phyloP scores from a whole-genome alignment of 2,888 invertebrate genomes.

The Drosophila antonietae region DNA sequence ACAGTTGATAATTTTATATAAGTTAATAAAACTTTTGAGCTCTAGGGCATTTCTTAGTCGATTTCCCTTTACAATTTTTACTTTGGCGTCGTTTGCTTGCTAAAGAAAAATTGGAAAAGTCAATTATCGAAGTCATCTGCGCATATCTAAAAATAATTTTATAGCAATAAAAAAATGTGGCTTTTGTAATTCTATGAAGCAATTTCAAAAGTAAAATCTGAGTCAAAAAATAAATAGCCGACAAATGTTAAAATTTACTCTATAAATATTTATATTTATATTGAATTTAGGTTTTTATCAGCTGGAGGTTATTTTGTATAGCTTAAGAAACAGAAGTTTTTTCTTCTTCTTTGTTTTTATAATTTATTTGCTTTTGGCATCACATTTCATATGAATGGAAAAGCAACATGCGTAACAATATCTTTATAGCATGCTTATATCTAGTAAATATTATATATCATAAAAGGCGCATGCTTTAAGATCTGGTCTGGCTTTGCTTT shows the following conservation, averaged over 20 bases:
- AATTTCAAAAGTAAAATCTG: constrained; percentile 13
- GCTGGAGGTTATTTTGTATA: constrained; percentile 27
- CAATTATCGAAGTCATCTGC: constrained; percentile 9
- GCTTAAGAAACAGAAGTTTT: constrained; percentile 14
- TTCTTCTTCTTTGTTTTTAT: neutral
- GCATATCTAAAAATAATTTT: constrained; percentile 10
- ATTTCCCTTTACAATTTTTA: neutral
- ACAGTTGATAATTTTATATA: neutral
- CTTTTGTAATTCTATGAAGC: constrained; percentile 1
- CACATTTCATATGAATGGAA: constrained; percentile 29
- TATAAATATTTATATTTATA: constrained; percentile 40
- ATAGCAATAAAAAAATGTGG: neutral
- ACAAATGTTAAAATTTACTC: constrained; percentile 10
- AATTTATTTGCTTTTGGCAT: constrained; percentile 19
- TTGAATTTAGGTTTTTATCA: constrained; percentile 32
- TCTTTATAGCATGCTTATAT: constrained; percentile 12
- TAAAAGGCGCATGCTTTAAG: constrained; percentile 9
- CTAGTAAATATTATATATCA: constrained; percentile 36
- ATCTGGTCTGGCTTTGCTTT: constrained; percentile 12
- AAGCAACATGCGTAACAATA: constrained; percentile 25
- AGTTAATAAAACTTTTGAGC: no score
- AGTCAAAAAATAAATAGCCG: constrained; percentile 24
- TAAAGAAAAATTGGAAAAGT: constrained; percentile 9
- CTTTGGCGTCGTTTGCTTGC: neutral
- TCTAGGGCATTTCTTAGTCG: neutral